phyloP scores from a whole-genome alignment of 2,888 invertebrate genomes.

The Vesta saturnalis region DNA sequence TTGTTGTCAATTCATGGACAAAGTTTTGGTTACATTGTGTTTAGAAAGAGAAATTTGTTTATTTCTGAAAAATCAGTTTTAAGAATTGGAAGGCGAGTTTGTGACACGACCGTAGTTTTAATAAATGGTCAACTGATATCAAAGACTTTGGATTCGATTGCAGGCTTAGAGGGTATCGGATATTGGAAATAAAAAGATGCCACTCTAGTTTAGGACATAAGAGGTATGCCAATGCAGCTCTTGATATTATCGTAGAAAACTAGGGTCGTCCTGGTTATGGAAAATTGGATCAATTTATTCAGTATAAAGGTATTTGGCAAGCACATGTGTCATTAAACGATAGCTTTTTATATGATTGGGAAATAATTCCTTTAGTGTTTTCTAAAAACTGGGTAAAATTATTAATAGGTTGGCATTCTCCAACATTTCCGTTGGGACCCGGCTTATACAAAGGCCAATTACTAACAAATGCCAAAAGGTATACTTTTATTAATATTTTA shows the following conservation, averaged over 20 bases:
- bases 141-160: conserved; percentile 46
- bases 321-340: conserved; percentile 62
- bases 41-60: conserved; percentile 59
- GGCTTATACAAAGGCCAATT: conserved; percentile 67
- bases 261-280: conserved; percentile 80
- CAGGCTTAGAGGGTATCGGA: conserved; percentile 58
- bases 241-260: conserved; percentile 72
- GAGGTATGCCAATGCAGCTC: conserved; percentile 48
- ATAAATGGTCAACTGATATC: conserved; percentile 60
- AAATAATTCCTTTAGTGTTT: conserved; percentile 64
- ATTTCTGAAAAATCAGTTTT: conserved; percentile 52
- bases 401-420: conserved; percentile 54
- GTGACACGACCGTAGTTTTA: conserved; percentile 65
- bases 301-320: conserved; percentile 59
- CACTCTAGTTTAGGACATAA: conserved; percentile 50
- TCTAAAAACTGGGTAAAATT: conserved; percentile 57
- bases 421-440: conserved; percentile 63
- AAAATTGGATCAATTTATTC: conserved; percentile 57
- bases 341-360: conserved; percentile 59
- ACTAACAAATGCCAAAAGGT: conserved; percentile 65
- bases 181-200: conserved; percentile 58
- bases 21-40: conserved; percentile 67
- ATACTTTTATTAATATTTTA: conserved; percentile 80
- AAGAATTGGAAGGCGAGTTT: conserved; percentile 58
- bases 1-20: conserved; percentile 63